Conservation (phyloP, 2,888 invertebrate genomes). For the Tinea trinotella region DNA sequence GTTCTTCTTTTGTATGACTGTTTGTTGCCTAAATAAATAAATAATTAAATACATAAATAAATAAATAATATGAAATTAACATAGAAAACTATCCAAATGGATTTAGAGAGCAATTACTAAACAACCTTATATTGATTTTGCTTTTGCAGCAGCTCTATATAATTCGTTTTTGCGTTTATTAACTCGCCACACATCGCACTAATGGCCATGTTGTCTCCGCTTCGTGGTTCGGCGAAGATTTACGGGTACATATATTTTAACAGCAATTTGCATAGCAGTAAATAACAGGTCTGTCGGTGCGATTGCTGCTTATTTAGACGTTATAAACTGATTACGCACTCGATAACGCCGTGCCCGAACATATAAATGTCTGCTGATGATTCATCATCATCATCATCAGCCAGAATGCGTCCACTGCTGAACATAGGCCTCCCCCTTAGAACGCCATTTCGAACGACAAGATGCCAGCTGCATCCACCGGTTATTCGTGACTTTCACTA, state of each 20-base stretch:
- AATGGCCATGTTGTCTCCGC: slow-evolving; percentile 44
- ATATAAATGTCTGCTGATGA: slow-evolving; percentile 43
- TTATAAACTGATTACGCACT: slow-evolving; percentile 54
- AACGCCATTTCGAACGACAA: too few species aligned
- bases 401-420: too few species aligned
- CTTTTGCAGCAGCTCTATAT: not conserved
- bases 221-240: slow-evolving; percentile 36
- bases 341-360: slow-evolving; percentile 43
- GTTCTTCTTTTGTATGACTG: too few species aligned
- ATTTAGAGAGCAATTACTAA: not conserved
- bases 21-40: too few species aligned
- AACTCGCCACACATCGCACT: slow-evolving; percentile 23
- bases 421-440: too few species aligned
- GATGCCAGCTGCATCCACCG: too few species aligned
- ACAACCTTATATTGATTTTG: not conserved
- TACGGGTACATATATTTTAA: slow-evolving; percentile 41
- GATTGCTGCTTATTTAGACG: slow-evolving; percentile 52
- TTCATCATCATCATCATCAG: too few species aligned
- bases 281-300: slow-evolving; percentile 49
- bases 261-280: slow-evolving; percentile 49
- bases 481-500: too few species aligned
- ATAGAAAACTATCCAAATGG: not conserved
- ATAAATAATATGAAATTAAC: not conserved
- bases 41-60: too few species aligned
- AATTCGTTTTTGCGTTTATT: slow-evolving; percentile 9